A percentile compares a stretch with the other conserved stretches of the same genome.
These are phyloP conservation scores for Capra hircus DNA, from an alignment of 2,113 vertebrate species.

Conservation along the genomic window DNA sequence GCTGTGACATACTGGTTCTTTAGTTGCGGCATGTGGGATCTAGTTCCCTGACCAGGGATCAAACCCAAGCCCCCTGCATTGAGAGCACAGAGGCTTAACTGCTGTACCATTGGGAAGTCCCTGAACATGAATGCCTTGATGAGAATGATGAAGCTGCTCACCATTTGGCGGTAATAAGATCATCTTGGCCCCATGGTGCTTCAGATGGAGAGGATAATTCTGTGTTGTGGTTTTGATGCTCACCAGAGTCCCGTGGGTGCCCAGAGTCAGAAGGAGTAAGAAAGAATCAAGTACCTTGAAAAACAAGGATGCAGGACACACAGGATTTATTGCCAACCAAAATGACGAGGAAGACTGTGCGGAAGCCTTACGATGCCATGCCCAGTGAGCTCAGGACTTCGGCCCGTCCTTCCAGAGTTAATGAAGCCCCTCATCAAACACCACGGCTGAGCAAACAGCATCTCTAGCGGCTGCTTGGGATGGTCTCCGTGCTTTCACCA, in stretches of 20 bases:
- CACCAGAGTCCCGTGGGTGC: not conserved
- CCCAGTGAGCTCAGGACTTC: not conserved
- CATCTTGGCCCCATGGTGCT: not conserved
- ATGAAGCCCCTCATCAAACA: not conserved
- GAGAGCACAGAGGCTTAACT: not conserved
- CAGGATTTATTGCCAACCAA: not conserved
- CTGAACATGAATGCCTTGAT: not conserved
- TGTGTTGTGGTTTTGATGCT: not conserved
- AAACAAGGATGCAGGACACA: not conserved
- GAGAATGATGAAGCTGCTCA: not conserved
- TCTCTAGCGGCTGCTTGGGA: accelerated
- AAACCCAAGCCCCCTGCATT: not conserved
- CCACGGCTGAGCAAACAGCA: not conserved
- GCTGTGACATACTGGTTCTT: not conserved
- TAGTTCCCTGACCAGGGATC: not conserved
- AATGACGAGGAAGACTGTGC: too few relatives aligned
- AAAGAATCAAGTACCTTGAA: not conserved
- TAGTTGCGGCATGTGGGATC: not conserved
- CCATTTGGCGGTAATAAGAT: accelerated
- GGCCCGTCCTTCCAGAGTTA: accelerated
- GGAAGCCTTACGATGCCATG: not conserved
- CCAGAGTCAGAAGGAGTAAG: accelerated
- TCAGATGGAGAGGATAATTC: not conserved
- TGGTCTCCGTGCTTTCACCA: not conserved
- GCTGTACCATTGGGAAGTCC: not conserved